Conservation (phyloP, 2,888 invertebrate genomes). For the Leptinotarsa peninsularis region DNA sequence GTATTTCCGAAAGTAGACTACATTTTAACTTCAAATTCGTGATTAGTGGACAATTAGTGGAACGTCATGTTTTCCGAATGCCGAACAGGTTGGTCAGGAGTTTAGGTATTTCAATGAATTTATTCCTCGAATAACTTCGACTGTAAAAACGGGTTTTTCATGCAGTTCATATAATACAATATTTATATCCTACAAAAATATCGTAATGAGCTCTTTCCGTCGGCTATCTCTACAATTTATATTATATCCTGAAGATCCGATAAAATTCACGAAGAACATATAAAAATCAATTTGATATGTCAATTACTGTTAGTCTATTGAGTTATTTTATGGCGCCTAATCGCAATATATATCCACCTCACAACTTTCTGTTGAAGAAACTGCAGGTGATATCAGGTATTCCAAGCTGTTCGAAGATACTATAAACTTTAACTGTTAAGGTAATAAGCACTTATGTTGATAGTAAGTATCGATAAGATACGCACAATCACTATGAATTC, state of each 20-base stretch:
- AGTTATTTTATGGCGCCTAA: background rate
- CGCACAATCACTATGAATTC: background rate
- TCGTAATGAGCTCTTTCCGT: background rate
- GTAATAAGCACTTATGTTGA: conserved; percentile 1
- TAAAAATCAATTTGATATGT: conserved; percentile 1
- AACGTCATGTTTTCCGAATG: too few species aligned
- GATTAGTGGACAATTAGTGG: too few species aligned
- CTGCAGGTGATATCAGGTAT: conserved; percentile 6
- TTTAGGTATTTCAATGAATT: background rate
- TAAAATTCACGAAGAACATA: background rate
- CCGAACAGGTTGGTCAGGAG: too few species aligned
- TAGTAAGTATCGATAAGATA: background rate
- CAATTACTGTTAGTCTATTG: background rate
- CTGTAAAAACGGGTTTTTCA: background rate
- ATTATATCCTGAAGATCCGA: background rate
- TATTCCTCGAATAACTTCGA: background rate
- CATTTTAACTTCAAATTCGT: too few species aligned
- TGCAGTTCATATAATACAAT: background rate
- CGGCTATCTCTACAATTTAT: background rate
- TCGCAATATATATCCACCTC: background rate
- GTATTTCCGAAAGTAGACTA: too few species aligned
- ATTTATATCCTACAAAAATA: background rate
- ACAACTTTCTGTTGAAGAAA: background rate
- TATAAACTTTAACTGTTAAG: conserved; percentile 8
- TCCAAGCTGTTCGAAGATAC: background rate